phyloP scores from a whole-genome alignment of 2,797 vertebrate genomes.

The Acestrorhynchus altus region DNA sequence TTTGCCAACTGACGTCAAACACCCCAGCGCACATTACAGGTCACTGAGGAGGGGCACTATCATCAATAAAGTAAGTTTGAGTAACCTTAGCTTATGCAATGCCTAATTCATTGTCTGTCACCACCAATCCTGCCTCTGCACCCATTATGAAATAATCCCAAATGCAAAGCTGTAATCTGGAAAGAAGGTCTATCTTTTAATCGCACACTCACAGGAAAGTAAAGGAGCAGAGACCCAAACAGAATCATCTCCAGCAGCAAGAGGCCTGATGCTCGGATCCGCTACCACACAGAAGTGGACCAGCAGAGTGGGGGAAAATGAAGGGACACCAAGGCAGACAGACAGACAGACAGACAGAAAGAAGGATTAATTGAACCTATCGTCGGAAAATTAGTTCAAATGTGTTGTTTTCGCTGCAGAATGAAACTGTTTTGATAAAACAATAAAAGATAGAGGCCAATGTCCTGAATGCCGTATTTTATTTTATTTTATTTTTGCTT shows the following conservation, averaged over 20 bases:
- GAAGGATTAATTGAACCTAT: not conserved
- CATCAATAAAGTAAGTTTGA: constrained; percentile 53
- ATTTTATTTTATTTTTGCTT: too few species aligned
- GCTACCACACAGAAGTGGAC: constrained; percentile 72
- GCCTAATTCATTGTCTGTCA: constrained; percentile 28
- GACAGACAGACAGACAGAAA: not conserved
- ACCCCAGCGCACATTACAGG: constrained; percentile 52
- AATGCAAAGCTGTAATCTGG: constrained; percentile 65
- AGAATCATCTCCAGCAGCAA: constrained; percentile 91
- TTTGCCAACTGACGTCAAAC: not conserved
- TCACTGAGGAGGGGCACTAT: constrained; percentile 54
- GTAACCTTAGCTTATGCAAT: constrained; percentile 57
- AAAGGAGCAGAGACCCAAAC: constrained; percentile 93
- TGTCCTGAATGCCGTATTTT: too few species aligned
- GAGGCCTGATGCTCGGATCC: constrained; percentile 88
- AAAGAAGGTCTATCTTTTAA: constrained; percentile 64
- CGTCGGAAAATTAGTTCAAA: not conserved
- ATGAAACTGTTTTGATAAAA: not conserved
- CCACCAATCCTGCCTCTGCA: constrained; percentile 49
- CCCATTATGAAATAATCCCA: constrained; percentile 71
- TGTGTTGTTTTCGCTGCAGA: not conserved
- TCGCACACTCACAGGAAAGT: constrained; percentile 91
- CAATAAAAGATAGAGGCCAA: too few species aligned
- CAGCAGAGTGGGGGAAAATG: constrained; percentile 16
- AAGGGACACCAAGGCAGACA: constrained; percentile 2